Evolutionary conservation across 1,140 invertebrate species (phyloP), one percentile per base, ranked within the genome.

Genomic region (Steinernema feltiae): DNA sequence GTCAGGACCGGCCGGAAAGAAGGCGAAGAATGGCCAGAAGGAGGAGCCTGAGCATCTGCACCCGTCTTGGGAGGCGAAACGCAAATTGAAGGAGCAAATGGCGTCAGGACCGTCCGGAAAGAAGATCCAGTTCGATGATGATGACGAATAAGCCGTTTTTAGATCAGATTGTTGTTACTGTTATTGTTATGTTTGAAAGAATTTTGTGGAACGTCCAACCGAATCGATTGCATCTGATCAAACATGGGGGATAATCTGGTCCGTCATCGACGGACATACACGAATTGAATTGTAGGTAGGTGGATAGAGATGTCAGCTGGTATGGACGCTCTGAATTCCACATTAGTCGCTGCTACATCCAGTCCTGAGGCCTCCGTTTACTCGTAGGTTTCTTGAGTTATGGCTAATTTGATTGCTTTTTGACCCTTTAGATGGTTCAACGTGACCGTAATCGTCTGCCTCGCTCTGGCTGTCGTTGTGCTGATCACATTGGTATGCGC

Each of bases 91-190:
- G 31, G 35, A 71, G 30, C 70, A 32, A 3, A 71, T 46, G 70
- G 7, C 35, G 7, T 46, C 15, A 3, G n/a, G 31, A 71, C 31
- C 70, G 7, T 71, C 70, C 30, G 70, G 70, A 3, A 71, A 71
- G 35, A 71, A 71, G 70, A 71, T 71, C 24, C 41, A 29, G 24
- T 71, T 71, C 35, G 30, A n/a, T n/a, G n/a, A n/a, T n/a, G n/a
- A n/a, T n/a, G n/a, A 32, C 31, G 70, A 71, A 32, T 12, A 71
- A 41, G 53, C 15, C 7, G 3, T 63, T 15, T 27, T 27, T 21
- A 27, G 12, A 63, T n/a, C 24, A 3, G 7, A 21, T 63, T 63
- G 53, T 63, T 63, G 24, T 63, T 63, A 21, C 24, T 63, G 24
- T 63, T 63, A 3, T 63, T 63, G 24, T 63, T 63, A 7, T 12